Evolutionary conservation across 2,113 vertebrate genomes (phyloP).

Genomic region (Ailuropoda melanoleuca): DNA sequence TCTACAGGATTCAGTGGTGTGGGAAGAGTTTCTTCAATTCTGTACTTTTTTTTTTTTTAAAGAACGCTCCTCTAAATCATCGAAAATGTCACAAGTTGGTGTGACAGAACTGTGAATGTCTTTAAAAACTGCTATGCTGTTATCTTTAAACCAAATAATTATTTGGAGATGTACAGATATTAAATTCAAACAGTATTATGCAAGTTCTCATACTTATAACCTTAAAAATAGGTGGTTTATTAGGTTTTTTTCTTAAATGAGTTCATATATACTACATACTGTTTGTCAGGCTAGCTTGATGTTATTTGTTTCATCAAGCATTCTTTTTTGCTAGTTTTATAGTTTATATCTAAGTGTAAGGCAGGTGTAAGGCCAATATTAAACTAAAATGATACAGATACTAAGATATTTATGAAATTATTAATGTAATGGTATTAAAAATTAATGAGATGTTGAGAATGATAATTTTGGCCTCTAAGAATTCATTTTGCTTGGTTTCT

Average conservation of each 20-base stretch:
- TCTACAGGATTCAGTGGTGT: neutral
- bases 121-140: neutral
- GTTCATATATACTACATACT: neutral
- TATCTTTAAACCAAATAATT: neutral
- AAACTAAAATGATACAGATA: neutral
- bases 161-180: neutral
- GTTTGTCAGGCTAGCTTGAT: neutral
- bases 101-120: neutral
- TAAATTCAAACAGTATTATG: neutral
- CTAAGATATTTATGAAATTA: neutral
- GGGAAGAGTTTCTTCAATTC: slow-evolving; percentile 31
- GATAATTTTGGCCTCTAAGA: neutral
- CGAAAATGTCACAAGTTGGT: neutral
- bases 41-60: neutral
- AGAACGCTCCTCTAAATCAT: neutral
- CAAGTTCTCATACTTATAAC: neutral
- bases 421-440: neutral
- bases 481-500: neutral
- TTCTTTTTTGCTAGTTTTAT: neutral
- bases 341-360: neutral
- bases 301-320: neutral
- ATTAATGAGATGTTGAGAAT: neutral
- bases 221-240: slow-evolving; percentile 24
- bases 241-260: neutral
- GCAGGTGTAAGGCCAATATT: neutral